Evolutionary conservation across 2,797 vertebrate species (phyloP).

Genomic region (Acrossocheilus wenchowensis): DNA sequence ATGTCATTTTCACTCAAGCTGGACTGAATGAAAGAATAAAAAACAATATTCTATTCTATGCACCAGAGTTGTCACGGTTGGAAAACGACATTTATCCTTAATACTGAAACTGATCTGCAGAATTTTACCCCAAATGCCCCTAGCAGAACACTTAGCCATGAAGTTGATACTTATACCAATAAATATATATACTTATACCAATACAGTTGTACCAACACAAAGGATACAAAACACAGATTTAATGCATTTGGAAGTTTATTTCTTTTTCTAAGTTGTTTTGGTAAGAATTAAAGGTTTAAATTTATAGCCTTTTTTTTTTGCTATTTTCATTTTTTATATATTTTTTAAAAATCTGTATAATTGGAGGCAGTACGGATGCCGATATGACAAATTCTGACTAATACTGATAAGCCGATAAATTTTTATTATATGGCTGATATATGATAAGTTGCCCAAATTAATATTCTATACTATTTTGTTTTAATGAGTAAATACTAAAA

Average conservation of each 20-base stretch:
- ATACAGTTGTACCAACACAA: neutral
- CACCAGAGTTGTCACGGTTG: slow-evolving; percentile 29
- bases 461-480: neutral
- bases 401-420: neutral
- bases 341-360: neutral
- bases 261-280: neutral
- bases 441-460: no score
- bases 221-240: neutral
- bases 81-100: slow-evolving; percentile 33
- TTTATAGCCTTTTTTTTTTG: neutral
- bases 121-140: neutral
- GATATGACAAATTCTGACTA: neutral
- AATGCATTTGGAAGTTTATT: neutral
- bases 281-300: neutral
- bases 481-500: neutral
- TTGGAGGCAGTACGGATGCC: neutral
- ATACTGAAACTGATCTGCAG: slow-evolving; percentile 1
- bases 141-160: neutral
- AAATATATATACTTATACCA: neutral
- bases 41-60: slow-evolving; percentile 26
- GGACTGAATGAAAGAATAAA: slow-evolving; percentile 38
- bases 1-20: slow-evolving; percentile 58
- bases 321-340: neutral
- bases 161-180: neutral
- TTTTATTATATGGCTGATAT: neutral